These are phyloP conservation scores for Microcebus tavaratra DNA, from an alignment of 2,113 vertebrate species.

Conservation along the genomic window DNA sequence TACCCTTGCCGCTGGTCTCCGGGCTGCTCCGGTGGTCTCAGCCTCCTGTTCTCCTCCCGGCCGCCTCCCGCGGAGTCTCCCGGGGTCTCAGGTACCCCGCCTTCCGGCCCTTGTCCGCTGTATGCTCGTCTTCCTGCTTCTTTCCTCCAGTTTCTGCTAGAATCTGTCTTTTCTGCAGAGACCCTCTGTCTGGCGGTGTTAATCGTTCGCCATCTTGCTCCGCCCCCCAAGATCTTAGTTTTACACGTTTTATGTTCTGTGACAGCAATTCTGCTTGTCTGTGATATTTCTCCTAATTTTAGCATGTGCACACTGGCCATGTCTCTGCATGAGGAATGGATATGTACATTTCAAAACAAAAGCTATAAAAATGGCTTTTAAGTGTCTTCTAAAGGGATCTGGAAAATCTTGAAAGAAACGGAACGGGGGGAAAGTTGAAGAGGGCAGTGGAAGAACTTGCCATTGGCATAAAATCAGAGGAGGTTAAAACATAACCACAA, in stretches of 20 bases:
- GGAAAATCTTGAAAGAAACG: conserved; percentile 42
- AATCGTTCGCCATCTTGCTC: no score
- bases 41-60: no score
- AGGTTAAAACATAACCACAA: conserved; percentile 42
- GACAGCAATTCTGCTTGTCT: background rate
- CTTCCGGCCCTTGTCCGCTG: no score
- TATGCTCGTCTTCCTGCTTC: no score
- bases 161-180: no score
- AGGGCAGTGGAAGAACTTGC: background rate
- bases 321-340: background rate
- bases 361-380: conserved; percentile 48
- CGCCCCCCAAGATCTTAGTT: background rate
- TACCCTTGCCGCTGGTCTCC: no score
- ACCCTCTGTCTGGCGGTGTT: no score
- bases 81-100: no score
- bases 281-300: background rate
- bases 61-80: no score
- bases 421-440: background rate
- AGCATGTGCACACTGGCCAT: background rate
- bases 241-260: background rate
- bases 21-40: no score
- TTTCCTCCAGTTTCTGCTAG: no score
- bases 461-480: conserved; percentile 44
- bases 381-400: background rate
- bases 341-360: conserved; percentile 41